These are phyloP conservation scores for Aleiodes leptofemur DNA, from an alignment of 2,888 invertebrate species.

Conservation along the genomic window DNA sequence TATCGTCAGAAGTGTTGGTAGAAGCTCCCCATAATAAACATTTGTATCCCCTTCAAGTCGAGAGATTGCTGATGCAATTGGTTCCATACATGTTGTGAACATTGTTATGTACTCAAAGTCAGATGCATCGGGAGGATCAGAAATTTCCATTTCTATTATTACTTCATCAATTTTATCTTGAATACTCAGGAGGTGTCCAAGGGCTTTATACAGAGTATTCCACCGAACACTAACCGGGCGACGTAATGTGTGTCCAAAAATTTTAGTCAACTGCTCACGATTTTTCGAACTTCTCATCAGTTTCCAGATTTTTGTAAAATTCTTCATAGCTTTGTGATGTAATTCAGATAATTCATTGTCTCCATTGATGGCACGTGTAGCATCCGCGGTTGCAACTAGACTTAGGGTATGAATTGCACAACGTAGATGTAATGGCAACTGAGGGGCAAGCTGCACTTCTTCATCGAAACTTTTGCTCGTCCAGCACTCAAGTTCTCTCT, in stretches of 20 bases:
- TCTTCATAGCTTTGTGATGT: not conserved
- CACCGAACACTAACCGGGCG: not conserved
- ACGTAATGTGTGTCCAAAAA: not conserved
- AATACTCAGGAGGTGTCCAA: not conserved
- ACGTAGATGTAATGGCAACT: not conserved
- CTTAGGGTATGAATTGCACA: not conserved
- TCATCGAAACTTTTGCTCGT: not conserved
- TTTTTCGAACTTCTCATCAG: not conserved
- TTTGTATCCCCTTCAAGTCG: not conserved
- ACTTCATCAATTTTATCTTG: not conserved
- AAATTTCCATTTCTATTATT: not conserved
- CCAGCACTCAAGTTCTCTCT: not conserved
- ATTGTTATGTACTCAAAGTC: not conserved
- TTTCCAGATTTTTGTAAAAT: constrained; percentile 2
- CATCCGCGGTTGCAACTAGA: not conserved
- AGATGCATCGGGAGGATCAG: not conserved
- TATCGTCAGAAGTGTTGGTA: not conserved
- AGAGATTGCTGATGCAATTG: constrained; percentile 6
- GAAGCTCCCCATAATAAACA: not conserved
- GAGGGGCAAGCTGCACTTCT: not conserved
- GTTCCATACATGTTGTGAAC: constrained; percentile 7
- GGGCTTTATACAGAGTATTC: not conserved
- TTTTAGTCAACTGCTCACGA: not conserved
- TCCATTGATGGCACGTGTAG: not conserved
- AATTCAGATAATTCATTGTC: not conserved